Evolutionary conservation across 2,113 vertebrate genomes (phyloP), one percentile per base, ranked within the genome.

Genomic region (Cathartes aura): DNA sequence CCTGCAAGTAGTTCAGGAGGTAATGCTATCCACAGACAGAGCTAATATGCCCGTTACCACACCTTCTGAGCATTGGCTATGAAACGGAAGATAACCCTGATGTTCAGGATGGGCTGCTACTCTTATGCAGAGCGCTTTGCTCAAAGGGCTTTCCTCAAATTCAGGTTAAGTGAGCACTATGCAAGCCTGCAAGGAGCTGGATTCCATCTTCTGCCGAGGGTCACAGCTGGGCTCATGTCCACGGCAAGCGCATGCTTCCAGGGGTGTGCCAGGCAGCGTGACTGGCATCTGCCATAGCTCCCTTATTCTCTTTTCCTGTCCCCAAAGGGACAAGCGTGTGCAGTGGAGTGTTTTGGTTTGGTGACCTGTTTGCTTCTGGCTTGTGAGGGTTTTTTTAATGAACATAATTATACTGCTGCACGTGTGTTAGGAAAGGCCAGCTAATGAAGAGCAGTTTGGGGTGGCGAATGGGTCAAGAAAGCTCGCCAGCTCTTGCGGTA

Each of bases 201-300:
- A 13, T 87, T 82, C 16, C 24, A 8, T 45, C 38, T 72, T 59
- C 27, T 52, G 48, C 16, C 4, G 2, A 52, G 30, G 4, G 53
- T 70, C 42, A 30, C 5, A 9, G 5, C 19, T 45, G 58, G 23
- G 24, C 14, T 94, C 12, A 9, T 55, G 29, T 16, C 80, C 5
- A 36, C 1, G 2, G n/a, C 8, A 36, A 48, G 12, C 15, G 24
- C 29, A 40, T 19, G 53, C 38, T 83, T 67, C 34, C 60, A 91
- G 59, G 6, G 34, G 2, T 0, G 0, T 40, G 21, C 58, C 29
- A 36, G 45, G 24, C 34, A 36, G 32, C 3, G 1, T 62, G 72
- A 19, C n/a, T 67, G 59, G 27, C 40, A 53, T 24, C 64, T 82
- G 36, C 36, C 43, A 60, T 27, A 40, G 29, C 9, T 56, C 38